Percentiles rank a stretch among this genome's conserved stretches.
These are phyloP conservation scores for Oncopodura yosiiana DNA, from an alignment of 1,140 invertebrate genomes.

Conservation along the genomic window DNA sequence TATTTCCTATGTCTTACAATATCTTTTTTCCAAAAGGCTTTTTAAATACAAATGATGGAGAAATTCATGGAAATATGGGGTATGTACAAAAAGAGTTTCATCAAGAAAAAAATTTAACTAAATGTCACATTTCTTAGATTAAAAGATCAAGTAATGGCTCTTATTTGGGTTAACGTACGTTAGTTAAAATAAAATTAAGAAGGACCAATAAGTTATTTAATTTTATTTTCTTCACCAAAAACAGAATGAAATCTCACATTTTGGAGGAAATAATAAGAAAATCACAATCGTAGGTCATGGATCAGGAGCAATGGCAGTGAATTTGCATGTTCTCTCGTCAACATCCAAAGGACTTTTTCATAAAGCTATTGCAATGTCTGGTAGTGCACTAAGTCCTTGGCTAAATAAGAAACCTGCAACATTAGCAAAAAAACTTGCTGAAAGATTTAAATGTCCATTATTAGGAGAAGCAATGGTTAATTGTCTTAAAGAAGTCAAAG, in stretches of 20 bases:
- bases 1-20: not conserved
- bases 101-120: not conserved
- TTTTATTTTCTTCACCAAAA: too few relatives aligned
- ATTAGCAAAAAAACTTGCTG: too few relatives aligned
- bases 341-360: slow-evolving; percentile 25
- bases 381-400: slow-evolving; percentile 59
- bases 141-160: slow-evolving; percentile 18
- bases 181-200: too few relatives aligned
- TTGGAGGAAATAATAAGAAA: slow-evolving; percentile 9
- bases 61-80: not conserved
- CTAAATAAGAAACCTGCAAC: too few relatives aligned
- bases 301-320: slow-evolving; percentile 3
- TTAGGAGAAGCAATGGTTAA: too few relatives aligned
- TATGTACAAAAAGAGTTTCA: too few relatives aligned
- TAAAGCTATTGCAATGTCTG: slow-evolving; percentile 15
- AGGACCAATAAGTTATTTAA: too few relatives aligned
- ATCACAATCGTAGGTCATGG: slow-evolving; percentile 12
- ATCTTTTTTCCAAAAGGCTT: not conserved
- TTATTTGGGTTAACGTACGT: slow-evolving; percentile 11
- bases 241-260: not conserved
- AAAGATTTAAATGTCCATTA: too few relatives aligned
- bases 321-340: slow-evolving; percentile 6
- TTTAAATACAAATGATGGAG: not conserved
- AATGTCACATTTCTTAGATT: not conserved
- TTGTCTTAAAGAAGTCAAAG: too few relatives aligned